Evolutionary conservation across 2,888 invertebrate species (phyloP), one percentile per base, ranked within the genome.

Genomic region (Apodemia hepburni): DNA sequence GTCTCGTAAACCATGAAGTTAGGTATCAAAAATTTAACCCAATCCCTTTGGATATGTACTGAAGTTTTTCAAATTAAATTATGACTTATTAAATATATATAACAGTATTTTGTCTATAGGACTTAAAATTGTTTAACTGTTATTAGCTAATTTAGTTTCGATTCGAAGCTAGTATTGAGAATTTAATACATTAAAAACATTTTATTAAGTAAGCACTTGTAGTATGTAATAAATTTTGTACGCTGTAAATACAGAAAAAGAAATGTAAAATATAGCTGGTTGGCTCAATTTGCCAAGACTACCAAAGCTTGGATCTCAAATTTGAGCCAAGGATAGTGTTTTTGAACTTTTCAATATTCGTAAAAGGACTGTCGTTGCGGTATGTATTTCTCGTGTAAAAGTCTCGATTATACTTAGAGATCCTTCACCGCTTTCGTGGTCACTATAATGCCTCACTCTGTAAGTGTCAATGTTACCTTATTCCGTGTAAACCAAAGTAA

Each of bases 401-500:
- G 27, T 54, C 54, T 54, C 54, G 27, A 54, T 51, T 27, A 27
- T 54, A 54, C 54, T 27, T 27, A 54, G 54, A 27, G 15, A 54
- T 54, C 2, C 15, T 22, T 38, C 27, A 54, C 57, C 63, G 60
- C 63, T 59, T 63, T 49, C 29, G 51, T 63, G 60, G 54, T 54
- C 27, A 54, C 27, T 60, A 22, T 22, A 38, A 60, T 33, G 54
- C 54, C 63, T 59, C 47, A 60, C 54, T 54, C 27, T 15, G 18
- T 33, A 45, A 27, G 3, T 18, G 51, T 22, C 51, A 29, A 54
- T 49, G 62, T 62, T 60, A 65, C 62, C 65, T 60, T 62, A 60
- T 58, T 60, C 12, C 60, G 58, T 60, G 54, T 42, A 18, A 62
- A 65, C 65, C 65, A 65, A 65, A 65, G 65, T 65, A 60, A 60